A percentile compares a stretch with the other conserved stretches of the same genome.
phyloP scores from a whole-genome alignment of 2,113 vertebrate genomes.

The Oreocharis arfaki region DNA sequence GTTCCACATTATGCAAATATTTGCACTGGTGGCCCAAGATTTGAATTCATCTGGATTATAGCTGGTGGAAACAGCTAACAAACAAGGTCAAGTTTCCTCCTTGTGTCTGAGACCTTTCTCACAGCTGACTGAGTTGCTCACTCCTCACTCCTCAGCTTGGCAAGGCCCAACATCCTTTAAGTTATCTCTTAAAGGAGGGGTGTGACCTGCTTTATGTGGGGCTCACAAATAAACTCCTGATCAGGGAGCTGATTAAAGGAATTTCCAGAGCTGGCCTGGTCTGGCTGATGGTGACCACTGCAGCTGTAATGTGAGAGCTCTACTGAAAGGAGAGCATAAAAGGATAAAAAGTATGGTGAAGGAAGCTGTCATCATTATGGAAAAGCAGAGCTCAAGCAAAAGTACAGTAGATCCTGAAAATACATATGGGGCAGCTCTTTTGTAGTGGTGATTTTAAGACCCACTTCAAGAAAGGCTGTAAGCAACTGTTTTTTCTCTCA shows the following conservation, averaged over 20 bases:
- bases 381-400: background rate
- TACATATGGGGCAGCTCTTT: background rate
- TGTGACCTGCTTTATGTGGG: background rate
- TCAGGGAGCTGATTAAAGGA: background rate
- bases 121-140: background rate
- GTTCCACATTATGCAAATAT: background rate
- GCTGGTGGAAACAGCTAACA: background rate
- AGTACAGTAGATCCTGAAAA: background rate
- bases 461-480: background rate
- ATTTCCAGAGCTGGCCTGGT: background rate
- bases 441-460: background rate
- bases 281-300: background rate
- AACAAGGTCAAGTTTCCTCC: background rate
- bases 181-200: background rate
- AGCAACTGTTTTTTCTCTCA: background rate
- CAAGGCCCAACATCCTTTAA: background rate
- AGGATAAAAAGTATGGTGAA: background rate
- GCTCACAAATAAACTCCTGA: background rate
- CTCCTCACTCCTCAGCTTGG: slow-evolving; percentile 6
- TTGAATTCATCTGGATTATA: background rate
- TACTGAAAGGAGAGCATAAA: background rate
- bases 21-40: background rate
- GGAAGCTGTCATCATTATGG: background rate
- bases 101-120: background rate
- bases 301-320: background rate